phyloP scores from a whole-genome alignment of 2,888 invertebrate genomes.

The Macrophya alboannulata region DNA sequence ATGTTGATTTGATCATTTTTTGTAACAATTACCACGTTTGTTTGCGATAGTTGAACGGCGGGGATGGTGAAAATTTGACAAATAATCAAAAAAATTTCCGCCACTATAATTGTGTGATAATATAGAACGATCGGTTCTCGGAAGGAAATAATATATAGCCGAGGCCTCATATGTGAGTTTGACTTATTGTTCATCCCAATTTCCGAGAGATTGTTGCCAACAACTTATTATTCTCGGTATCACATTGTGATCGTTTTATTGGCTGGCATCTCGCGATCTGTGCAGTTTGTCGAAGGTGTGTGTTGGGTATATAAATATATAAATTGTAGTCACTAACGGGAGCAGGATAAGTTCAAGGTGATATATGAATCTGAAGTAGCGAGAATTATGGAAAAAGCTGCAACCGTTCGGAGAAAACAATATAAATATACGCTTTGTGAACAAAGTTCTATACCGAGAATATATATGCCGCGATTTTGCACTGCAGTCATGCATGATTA shows the following conservation, averaged over 20 bases:
- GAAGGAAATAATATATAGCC: not conserved
- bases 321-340: not conserved
- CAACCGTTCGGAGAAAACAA: not conserved
- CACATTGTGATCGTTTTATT: not conserved
- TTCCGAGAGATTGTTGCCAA: not conserved
- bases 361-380: not conserved
- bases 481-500: not conserved
- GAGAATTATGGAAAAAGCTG: not conserved
- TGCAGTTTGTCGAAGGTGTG: not conserved
- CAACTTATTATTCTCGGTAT: not conserved
- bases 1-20: too few species aligned
- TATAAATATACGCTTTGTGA: not conserved
- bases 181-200: slow-evolving; percentile 3
- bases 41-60: not conserved
- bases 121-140: slow-evolving; percentile 1
- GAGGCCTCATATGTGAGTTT: not conserved
- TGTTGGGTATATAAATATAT: not conserved
- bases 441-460: not conserved
- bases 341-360: not conserved
- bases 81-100: not conserved
- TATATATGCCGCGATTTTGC: not conserved
- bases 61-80: not conserved
- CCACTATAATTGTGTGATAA: not conserved
- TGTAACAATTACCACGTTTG: too few species aligned
- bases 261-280: not conserved